These are phyloP conservation scores for Hephaestus fuliginosus DNA, from an alignment of 2,797 vertebrate species.

Conservation along the genomic window DNA sequence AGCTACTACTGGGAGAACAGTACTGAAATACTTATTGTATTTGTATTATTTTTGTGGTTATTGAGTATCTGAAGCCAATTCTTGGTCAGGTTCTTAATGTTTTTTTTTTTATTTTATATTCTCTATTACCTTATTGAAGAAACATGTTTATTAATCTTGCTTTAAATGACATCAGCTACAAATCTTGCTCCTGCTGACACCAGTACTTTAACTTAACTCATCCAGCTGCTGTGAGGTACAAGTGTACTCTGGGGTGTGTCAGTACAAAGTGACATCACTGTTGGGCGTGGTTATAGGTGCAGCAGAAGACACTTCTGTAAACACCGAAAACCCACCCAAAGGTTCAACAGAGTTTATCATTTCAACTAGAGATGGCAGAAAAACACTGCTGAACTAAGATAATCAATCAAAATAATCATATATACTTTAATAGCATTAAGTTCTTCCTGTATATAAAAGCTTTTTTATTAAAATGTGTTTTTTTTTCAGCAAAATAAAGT, in stretches of 20 bases:
- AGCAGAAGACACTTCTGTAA: background rate
- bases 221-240: background rate
- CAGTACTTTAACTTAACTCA: background rate
- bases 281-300: background rate
- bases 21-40: background rate
- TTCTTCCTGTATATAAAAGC: background rate
- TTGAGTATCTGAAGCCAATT: background rate
- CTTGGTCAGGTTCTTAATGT: background rate
- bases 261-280: background rate
- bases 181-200: background rate
- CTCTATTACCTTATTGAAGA: background rate
- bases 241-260: background rate
- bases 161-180: background rate
- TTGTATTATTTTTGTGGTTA: background rate
- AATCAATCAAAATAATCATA: background rate
- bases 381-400: background rate
- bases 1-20: background rate
- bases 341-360: background rate
- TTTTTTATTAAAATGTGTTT: background rate
- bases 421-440: background rate
- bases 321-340: background rate
- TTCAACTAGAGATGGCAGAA: slow-evolving; percentile 2
- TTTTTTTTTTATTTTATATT: too few species aligned
- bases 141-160: background rate
- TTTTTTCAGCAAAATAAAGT: background rate